Conservation (phyloP, 2,797 vertebrate species). For the Coracias cyanogaster region DNA sequence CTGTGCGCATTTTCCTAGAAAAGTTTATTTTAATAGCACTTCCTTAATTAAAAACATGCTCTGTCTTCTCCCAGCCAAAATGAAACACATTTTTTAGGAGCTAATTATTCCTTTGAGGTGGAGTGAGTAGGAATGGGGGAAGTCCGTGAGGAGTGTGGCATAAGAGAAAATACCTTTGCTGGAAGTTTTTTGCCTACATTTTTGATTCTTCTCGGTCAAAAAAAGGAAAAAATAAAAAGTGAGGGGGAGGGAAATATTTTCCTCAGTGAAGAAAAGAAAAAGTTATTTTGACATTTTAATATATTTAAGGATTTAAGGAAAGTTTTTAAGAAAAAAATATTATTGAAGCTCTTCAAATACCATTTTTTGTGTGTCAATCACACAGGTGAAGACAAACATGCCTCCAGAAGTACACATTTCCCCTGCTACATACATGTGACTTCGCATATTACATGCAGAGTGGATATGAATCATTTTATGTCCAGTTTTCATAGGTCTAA, state of each 20-base stretch:
- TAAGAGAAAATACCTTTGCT: not conserved
- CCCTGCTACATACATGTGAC: not conserved
- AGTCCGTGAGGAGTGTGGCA: not conserved
- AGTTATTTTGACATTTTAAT: not conserved
- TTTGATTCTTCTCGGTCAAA: not conserved
- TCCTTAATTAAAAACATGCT: slow-evolving; percentile 67
- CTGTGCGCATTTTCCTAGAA: slow-evolving; percentile 38
- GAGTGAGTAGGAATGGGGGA: not conserved
- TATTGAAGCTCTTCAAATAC: not conserved
- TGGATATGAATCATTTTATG: not conserved
- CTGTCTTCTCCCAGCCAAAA: slow-evolving; percentile 53
- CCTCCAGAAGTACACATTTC: not conserved
- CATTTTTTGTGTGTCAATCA: not conserved
- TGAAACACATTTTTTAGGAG: slow-evolving; percentile 41
- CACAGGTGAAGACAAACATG: not conserved
- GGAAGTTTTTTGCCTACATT: not conserved
- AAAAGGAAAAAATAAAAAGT: not conserved
- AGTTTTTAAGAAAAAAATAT: not conserved
- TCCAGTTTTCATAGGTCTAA: not conserved
- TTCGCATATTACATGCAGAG: not conserved
- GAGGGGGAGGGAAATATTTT: not conserved
- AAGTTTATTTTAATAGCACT: slow-evolving; percentile 53
- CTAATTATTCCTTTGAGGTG: slow-evolving; percentile 61
- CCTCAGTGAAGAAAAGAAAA: not conserved
- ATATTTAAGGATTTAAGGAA: not conserved